Conservation (phyloP, 2,113 vertebrate species). For the Chrysochloris asiatica region DNA sequence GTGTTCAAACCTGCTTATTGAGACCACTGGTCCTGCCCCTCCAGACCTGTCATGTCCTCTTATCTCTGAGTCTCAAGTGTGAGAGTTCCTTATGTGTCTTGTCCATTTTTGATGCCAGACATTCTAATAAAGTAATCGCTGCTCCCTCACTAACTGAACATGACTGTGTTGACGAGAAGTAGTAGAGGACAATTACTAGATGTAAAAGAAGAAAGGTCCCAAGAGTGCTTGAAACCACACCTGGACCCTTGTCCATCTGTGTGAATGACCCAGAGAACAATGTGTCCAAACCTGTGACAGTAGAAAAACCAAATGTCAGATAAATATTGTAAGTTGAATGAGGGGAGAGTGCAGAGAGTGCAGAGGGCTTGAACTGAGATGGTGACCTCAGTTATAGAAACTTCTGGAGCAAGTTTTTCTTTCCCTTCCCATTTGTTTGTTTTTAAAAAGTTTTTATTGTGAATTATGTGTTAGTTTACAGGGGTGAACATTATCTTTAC, state of each 20-base stretch:
- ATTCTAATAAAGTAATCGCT: not conserved
- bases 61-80: not conserved
- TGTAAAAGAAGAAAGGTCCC: not conserved
- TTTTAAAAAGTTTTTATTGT: too few species aligned
- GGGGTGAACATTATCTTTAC: too few species aligned
- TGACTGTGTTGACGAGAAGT: not conserved
- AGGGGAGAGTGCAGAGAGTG: not conserved
- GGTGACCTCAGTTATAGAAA: not conserved
- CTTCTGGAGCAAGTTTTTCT: not conserved
- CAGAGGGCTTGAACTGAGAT: not conserved
- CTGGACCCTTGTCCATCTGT: not conserved
- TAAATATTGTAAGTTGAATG: not conserved
- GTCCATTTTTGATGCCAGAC: not conserved
- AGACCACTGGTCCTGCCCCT: not conserved
- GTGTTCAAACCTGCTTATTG: not conserved
- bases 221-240: not conserved
- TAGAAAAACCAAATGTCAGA: not conserved
- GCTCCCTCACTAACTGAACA: not conserved
- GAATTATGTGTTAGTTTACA: too few species aligned
- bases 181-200: not conserved
- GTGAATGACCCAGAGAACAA: not conserved
- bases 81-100: not conserved
- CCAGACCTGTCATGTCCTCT: not conserved
- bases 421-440: not conserved
- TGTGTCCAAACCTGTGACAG: too few species aligned